Percentiles rank a stretch among this genome's conserved stretches.
Evolutionary conservation across 2,797 vertebrate genomes (phyloP).

Genomic region (Hylomyscus alleni): DNA sequence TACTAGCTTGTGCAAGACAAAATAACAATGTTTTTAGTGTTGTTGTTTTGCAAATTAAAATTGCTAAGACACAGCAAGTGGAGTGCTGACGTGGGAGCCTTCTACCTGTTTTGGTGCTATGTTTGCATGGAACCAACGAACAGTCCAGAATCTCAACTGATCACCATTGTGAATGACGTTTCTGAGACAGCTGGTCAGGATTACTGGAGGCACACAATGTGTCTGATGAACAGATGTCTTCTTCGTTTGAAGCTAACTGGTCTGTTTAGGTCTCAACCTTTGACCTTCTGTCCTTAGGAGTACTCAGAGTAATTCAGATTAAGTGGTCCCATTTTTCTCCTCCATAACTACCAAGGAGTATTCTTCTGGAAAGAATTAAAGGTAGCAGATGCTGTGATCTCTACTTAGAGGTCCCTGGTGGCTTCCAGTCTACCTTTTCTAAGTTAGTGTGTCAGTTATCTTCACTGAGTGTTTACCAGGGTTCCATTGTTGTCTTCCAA

Average conservation of each 20-base stretch:
- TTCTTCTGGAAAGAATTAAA: constrained; percentile 40
- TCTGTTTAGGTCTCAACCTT: constrained; percentile 75
- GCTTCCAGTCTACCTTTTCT: background rate
- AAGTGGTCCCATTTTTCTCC: constrained; percentile 51
- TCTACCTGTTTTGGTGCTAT: constrained; percentile 52
- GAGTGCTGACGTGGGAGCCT: constrained; percentile 33
- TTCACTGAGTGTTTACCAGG: background rate
- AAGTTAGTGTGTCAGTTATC: background rate
- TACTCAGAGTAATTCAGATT: constrained; percentile 49
- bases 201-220: constrained; percentile 67
- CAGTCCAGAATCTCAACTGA: constrained; percentile 32
- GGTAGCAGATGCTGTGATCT: constrained; percentile 59
- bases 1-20: constrained; percentile 27
- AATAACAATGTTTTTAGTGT: constrained; percentile 13
- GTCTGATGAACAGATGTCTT: constrained; percentile 78
- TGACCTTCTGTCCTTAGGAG: constrained; percentile 67
- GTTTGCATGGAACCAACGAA: constrained; percentile 4
- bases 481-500: constrained; percentile 56
- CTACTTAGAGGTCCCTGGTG: background rate
- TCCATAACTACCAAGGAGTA: background rate
- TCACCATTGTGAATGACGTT: constrained; percentile 67
- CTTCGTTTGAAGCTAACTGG: constrained; percentile 77
- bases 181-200: constrained; percentile 75
- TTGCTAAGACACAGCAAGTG: background rate
- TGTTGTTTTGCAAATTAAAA: constrained; percentile 40